These are phyloP conservation scores for Actinia tenebrosa DNA, from an alignment of 64 coral and sea anemone genomes.

Conservation along the genomic window DNA sequence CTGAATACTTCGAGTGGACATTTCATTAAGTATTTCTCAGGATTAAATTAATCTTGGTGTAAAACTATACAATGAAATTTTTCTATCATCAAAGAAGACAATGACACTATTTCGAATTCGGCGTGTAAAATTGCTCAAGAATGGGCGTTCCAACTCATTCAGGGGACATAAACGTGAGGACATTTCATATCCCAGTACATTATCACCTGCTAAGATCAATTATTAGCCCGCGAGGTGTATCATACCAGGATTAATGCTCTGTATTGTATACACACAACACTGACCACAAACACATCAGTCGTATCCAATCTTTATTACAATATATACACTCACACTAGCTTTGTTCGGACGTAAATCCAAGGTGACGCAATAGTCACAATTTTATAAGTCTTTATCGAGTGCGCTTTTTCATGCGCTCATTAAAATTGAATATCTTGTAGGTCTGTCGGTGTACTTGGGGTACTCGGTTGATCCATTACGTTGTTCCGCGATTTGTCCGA, in stretches of 20 bases:
- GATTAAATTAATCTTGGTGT: background rate
- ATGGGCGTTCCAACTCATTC: background rate
- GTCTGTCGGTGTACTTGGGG: constrained; percentile 90
- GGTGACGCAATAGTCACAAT: constrained; percentile 9
- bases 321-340: constrained; percentile 42
- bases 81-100: background rate
- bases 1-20: no score
- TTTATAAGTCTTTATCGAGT: background rate
- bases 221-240: no score
- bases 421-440: constrained; percentile 96
- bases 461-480: constrained; percentile 44
- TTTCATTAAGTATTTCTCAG: background rate
- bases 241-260: background rate
- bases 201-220: no score
- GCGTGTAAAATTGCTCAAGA: background rate
- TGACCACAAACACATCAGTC: background rate
- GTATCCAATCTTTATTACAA: constrained; percentile 53
- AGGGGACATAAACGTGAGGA: background rate
- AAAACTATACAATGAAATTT: background rate
- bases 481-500: constrained; percentile 7
- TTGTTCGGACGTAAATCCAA: constrained; percentile 6
- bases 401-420: background rate
- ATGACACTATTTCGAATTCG: background rate
- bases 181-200: no score
- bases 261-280: background rate